phyloP scores from a whole-genome alignment of 2,888 invertebrate genomes.

The Notocelia uddmanniana region DNA sequence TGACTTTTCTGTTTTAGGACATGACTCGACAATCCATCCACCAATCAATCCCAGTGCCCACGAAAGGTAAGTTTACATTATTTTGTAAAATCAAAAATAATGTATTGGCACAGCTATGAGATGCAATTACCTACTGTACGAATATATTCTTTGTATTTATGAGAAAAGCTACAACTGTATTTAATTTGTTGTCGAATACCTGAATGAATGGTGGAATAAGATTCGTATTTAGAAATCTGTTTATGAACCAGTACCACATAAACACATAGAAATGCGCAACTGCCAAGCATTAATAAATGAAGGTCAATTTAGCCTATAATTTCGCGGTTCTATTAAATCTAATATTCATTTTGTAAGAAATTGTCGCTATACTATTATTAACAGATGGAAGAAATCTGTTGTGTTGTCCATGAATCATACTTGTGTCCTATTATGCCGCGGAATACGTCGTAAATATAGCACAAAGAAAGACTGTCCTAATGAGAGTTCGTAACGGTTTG shows the following conservation, averaged over 20 bases:
- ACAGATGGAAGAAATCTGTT: conserved; percentile 31
- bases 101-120: neutral
- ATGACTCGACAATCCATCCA: conserved; percentile 85
- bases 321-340: neutral
- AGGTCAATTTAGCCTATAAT: neutral
- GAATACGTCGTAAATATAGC: conserved; percentile 36
- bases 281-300: neutral
- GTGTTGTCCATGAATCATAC: conserved; percentile 64
- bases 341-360: conserved; percentile 4
- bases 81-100: neutral
- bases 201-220: neutral
- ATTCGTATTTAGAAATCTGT: no score
- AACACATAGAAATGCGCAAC: neutral
- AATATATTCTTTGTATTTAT: neutral
- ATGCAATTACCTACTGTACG: neutral
- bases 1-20: conserved; percentile 78
- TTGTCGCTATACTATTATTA: conserved; percentile 39
- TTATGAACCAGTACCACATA: no score
- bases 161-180: neutral
- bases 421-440: conserved; percentile 30
- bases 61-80: conserved; percentile 75
- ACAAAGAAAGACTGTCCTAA: conserved; percentile 44
- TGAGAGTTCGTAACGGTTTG: conserved; percentile 33
- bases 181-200: neutral
- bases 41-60: conserved; percentile 84